A percentile compares a stretch with the other conserved stretches of the same genome.
phyloP scores from a whole-genome alignment of 2,113 vertebrate genomes.

The Paedocypris sp. region DNA sequence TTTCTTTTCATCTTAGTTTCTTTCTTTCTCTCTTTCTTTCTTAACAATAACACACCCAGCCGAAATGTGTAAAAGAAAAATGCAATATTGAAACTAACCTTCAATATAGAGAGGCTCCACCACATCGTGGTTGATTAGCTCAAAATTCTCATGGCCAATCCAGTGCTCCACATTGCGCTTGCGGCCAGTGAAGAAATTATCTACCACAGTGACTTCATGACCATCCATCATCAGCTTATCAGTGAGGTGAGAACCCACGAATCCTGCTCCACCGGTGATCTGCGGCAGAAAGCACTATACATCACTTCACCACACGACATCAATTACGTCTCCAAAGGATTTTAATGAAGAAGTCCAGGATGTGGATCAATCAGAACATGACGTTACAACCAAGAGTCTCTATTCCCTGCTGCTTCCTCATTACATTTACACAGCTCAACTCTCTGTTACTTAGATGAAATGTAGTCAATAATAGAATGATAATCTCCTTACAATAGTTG shows the following conservation, averaged over 20 bases:
- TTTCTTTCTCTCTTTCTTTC: too few species aligned
- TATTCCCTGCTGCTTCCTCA: neutral
- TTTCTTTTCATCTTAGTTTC: too few species aligned
- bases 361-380: neutral
- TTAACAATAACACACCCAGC: too few species aligned
- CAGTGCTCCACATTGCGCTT: slow-evolving; percentile 98
- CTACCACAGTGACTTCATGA: slow-evolving; percentile 96
- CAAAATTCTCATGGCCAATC: slow-evolving; percentile 98
- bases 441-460: neutral
- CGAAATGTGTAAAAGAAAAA: too few species aligned
- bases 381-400: neutral
- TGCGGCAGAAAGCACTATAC: slow-evolving; percentile 38
- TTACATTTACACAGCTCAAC: neutral
- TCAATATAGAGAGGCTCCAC: slow-evolving; percentile 97
- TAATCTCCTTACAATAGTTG: too few species aligned
- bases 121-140: slow-evolving; percentile 97
- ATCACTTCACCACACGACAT: neutral
- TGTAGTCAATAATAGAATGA: too few species aligned
- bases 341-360: neutral
- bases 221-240: slow-evolving; percentile 99
- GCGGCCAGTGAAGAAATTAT: slow-evolving; percentile 98
- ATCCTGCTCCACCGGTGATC: slow-evolving; percentile 96
- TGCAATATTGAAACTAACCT: slow-evolving; percentile 65
- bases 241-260: slow-evolving; percentile 95
- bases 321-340: neutral